Conservation (phyloP, 1,140 invertebrate genomes). For the Bathynomus jamesi region DNA sequence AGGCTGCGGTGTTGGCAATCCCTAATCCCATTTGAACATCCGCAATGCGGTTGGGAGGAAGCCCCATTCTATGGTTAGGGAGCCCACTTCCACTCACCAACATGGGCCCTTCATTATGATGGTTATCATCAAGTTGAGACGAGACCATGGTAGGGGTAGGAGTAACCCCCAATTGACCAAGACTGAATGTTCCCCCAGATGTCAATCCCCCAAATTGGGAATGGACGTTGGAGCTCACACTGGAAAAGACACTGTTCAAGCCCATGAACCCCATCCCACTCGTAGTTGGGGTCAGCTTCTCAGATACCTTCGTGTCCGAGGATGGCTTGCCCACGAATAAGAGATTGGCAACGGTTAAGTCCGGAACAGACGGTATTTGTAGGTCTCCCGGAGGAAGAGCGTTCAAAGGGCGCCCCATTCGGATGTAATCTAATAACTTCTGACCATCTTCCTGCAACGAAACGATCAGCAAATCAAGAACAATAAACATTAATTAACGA, state of each 20-base stretch:
- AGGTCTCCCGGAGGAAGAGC: slow-evolving; percentile 21
- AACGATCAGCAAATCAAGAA: neutral
- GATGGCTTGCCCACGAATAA: neutral
- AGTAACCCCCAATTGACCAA: neutral
- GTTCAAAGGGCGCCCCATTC: slow-evolving; percentile 20
- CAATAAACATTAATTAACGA: neutral
- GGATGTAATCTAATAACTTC: slow-evolving; percentile 14
- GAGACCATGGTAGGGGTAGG: neutral
- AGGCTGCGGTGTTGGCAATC: too few relatives aligned
- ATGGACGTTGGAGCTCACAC: neutral
- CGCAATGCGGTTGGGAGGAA: too few relatives aligned
- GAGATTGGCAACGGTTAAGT: neutral
- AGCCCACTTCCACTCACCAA: neutral
- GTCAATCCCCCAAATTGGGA: neutral
- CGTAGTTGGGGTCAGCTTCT: neutral
- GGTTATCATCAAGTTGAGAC: neutral
- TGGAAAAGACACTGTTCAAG: neutral
- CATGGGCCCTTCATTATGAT: neutral
- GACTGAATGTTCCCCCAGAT: neutral
- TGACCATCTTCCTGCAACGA: slow-evolving; percentile 15
- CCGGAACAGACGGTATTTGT: slow-evolving; percentile 7
- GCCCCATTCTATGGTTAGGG: too few relatives aligned
- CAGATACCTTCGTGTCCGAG: neutral
- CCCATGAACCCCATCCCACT: neutral
- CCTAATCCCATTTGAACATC: too few relatives aligned